These are phyloP conservation scores for Zaprionus capensis DNA, from an alignment of 1,140 invertebrate species.

Conservation along the genomic window DNA sequence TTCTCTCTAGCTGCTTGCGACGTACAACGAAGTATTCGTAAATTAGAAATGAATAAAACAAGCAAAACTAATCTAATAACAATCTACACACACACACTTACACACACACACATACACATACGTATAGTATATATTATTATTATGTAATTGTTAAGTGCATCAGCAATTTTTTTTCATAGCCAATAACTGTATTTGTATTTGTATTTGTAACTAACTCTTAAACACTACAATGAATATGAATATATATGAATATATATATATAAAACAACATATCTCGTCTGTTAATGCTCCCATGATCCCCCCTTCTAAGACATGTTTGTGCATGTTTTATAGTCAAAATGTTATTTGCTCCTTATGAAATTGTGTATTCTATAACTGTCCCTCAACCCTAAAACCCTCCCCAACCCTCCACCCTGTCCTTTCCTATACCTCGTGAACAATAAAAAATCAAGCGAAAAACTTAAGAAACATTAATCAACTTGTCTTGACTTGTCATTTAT, in stretches of 20 bases:
- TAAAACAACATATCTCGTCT: conserved; percentile 32
- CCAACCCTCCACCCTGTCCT: too few species aligned
- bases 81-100: background rate
- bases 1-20: conserved; percentile 29
- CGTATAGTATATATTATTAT: conserved; percentile 45
- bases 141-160: conserved; percentile 69
- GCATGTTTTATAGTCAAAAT: conserved; percentile 52
- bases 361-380: conserved; percentile 57
- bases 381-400: background rate
- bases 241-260: conserved; percentile 22
- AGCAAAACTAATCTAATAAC: background rate
- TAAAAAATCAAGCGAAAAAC: conserved; percentile 45
- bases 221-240: conserved; percentile 17
- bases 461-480: conserved; percentile 1
- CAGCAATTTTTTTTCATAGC: conserved; percentile 69
- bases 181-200: conserved; percentile 65
- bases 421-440: conserved; percentile 44
- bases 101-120: background rate
- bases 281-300: conserved; percentile 5
- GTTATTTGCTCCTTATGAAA: conserved; percentile 66
- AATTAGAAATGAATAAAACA: conserved; percentile 47
- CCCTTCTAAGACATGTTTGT: conserved; percentile 13
- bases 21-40: conserved; percentile 77
- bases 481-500: conserved; percentile 1
- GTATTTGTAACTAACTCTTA: conserved; percentile 52